These are phyloP conservation scores for Dromius quadrimaculatus DNA, from an alignment of 2,888 invertebrate genomes.

Conservation along the genomic window DNA sequence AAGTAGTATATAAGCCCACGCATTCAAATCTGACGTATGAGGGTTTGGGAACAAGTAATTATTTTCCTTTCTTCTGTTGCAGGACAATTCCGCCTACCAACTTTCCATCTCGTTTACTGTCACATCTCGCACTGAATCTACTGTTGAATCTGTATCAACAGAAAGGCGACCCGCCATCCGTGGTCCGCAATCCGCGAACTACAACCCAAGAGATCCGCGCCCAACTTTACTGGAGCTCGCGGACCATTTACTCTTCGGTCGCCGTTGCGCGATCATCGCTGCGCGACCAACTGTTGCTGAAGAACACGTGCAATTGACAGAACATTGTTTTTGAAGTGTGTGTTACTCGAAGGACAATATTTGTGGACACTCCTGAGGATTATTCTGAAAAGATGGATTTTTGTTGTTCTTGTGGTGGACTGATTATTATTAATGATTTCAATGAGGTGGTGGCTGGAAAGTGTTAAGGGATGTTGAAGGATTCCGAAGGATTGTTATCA, in stretches of 20 bases:
- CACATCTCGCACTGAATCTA: background rate
- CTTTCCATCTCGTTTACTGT: background rate
- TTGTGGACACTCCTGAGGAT: too few relatives aligned
- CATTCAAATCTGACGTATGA: too few relatives aligned
- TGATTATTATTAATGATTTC: too few relatives aligned
- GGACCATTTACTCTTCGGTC: slow-evolving; percentile 4
- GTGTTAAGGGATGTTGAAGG: background rate
- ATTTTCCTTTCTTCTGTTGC: background rate
- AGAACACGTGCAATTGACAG: slow-evolving; percentile 8
- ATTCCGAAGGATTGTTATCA: too few relatives aligned
- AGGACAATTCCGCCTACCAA: background rate
- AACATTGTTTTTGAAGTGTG: background rate
- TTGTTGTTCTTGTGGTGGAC: background rate
- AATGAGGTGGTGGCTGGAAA: slow-evolving; percentile 4
- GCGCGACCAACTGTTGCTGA: background rate
- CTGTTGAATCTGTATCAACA: too few relatives aligned
- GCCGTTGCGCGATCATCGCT: slow-evolving; percentile 8
- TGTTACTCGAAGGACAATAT: background rate
- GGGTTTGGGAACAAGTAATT: too few relatives aligned
- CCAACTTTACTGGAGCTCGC: background rate
- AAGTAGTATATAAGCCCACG: too few relatives aligned
- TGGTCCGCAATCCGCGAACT: background rate
- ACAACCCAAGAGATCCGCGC: too few relatives aligned
- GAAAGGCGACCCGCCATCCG: too few relatives aligned
- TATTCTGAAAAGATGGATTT: background rate